phyloP scores from a whole-genome alignment of 37 sponge, comb jelly and placozoan genomes.

The Beroe forskalii region DNA sequence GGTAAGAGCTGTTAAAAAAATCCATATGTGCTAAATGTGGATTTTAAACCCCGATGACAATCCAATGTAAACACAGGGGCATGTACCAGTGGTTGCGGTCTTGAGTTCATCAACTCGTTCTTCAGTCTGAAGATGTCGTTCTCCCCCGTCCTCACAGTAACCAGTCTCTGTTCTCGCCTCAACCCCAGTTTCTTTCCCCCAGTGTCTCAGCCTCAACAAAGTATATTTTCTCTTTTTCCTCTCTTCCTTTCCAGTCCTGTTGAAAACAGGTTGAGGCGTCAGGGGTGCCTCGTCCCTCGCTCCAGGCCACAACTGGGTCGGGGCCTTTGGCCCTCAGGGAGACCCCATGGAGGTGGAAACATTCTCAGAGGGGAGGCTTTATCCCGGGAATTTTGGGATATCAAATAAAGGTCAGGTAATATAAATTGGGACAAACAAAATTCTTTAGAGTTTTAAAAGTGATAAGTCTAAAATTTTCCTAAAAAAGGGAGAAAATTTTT shows the following conservation, averaged over 20 bases:
- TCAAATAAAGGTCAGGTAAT: too few relatives aligned
- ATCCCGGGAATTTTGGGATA: too few relatives aligned
- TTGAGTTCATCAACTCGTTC: constrained; percentile 39
- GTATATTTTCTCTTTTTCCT: background rate
- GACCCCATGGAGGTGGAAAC: background rate
- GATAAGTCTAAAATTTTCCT: too few relatives aligned
- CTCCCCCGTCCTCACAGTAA: background rate
- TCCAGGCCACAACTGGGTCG: background rate
- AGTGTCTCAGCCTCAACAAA: constrained; percentile 5
- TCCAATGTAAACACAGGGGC: too few relatives aligned
- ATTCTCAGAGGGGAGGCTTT: too few relatives aligned
- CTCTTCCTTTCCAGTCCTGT: constrained; percentile 11
- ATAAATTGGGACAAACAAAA: too few relatives aligned
- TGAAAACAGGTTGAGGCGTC: background rate
- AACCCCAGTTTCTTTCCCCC: background rate
- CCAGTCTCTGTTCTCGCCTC: background rate
- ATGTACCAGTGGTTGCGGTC: background rate
- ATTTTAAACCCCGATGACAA: too few relatives aligned
- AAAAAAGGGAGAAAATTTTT: too few relatives aligned
- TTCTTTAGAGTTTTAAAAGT: too few relatives aligned
- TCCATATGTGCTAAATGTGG: too few relatives aligned
- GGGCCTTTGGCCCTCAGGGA: background rate
- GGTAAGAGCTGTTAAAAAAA: too few relatives aligned
- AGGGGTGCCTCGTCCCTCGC: background rate
- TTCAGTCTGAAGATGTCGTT: constrained; percentile 24